phyloP scores from a whole-genome alignment of 2,888 invertebrate species.

The Drosophila recens region DNA sequence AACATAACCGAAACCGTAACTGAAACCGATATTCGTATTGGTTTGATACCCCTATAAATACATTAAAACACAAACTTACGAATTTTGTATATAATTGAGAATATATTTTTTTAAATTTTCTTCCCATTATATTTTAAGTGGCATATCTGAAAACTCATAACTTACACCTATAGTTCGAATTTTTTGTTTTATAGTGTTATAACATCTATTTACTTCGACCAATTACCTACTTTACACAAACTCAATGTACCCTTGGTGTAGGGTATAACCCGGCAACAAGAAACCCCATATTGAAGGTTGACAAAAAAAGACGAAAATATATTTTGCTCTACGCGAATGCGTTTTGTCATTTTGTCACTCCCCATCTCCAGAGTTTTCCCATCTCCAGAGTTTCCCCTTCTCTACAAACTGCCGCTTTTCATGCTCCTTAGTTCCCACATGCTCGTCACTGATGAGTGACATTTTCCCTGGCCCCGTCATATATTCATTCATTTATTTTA shows the following conservation, averaged over 20 bases:
- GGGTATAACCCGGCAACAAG: conserved; percentile 14
- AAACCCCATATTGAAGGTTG: conserved; percentile 36
- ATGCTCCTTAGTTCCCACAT: not conserved
- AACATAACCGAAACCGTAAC: no score
- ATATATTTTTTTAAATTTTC: no score
- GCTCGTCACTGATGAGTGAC: conserved; percentile 60
- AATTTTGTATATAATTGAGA: no score
- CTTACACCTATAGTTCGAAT: no score
- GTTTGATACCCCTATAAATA: no score
- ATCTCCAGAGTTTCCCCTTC: not conserved
- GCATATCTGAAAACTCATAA: no score
- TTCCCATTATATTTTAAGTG: no score
- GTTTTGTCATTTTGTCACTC: conserved; percentile 50
- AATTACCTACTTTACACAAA: not conserved
- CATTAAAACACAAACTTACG: no score
- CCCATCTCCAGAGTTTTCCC: not conserved
- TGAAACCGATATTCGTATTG: no score
- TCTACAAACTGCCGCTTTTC: not conserved
- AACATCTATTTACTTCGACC: no score
- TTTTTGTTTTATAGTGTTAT: no score
- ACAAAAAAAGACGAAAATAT: conserved; percentile 21
- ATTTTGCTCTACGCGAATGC: conserved; percentile 59
- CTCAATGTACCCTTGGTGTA: not conserved
- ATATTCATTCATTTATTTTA: conserved; percentile 78
- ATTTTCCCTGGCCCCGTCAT: conserved; percentile 53